Base-by-base conservation (phyloP, 2,888 invertebrate genomes). In the Tetramorium bicarinatum region DNA sequence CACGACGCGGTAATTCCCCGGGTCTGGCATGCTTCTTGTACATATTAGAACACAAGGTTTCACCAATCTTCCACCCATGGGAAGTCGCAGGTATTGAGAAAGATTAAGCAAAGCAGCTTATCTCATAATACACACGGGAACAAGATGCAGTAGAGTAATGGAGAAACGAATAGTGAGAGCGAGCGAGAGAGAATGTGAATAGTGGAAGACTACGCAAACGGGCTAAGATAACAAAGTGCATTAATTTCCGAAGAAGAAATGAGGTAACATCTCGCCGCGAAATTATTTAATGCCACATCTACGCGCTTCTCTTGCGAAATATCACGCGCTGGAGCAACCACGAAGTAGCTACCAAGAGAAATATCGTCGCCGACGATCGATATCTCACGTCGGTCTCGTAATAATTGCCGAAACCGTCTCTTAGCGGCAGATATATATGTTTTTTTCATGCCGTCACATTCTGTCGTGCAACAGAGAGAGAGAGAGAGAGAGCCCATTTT, bases 61-160 rank as follows among this genome's bases (percentile, higher is more conserved):
- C 85, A 29, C 54, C 83, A 54, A 87, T 88, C 84, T 84, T 66
- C 59, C 11, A 64, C n/a, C 64, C 67, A 47, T 56, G 67, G 64
- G 77, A 76, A 82, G 85, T 81, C 62, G 64, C 67, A 15, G 67
- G 83, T 85, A 88, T 89, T 85, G 83, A 52, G 38, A 34, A 85
- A 85, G 89, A 89, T 89, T 89, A 89, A 85, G 85, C 80, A 84
- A 88, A 88, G 77, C 87, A 84, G 84, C 88, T 89, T 88, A 89
- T 85, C 84, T 87, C 59, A 44, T 56, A 66, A 62, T 61, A 84
- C 64, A 83, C 44, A 29, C 75, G 67, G 49, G 34, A 76, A 76
- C 49, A 56, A 59, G 41, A 66, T 49, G 49, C 25, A 41, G 15
- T 52, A 18, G 49, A 64, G 9, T 29, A 66, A 52, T 25, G 25